Percentiles rank a stretch among this genome's conserved stretches.
phyloP scores from a whole-genome alignment of 2,113 vertebrate species.

The Malurus alboscapulatus region DNA sequence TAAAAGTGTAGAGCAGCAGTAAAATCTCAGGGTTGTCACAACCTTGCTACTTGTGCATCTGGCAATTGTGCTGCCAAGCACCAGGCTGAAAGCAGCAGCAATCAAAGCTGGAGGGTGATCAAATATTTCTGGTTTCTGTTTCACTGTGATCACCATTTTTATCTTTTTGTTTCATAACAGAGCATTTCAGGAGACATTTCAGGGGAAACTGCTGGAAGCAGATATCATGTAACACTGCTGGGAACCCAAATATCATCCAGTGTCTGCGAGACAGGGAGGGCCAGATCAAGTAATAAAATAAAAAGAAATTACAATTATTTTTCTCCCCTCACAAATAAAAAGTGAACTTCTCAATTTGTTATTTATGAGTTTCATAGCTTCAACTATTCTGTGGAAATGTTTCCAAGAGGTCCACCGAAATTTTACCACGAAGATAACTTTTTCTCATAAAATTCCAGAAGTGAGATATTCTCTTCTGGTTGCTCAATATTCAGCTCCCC shows the following conservation, averaged over 20 bases:
- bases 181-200: background rate
- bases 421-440: conserved; percentile 2
- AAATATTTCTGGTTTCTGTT: background rate
- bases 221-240: background rate
- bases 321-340: background rate
- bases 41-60: background rate
- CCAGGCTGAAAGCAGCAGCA: background rate
- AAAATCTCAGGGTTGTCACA: background rate
- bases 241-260: background rate
- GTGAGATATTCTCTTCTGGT: background rate
- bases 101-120: background rate
- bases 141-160: background rate
- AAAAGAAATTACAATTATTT: background rate
- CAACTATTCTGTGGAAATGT: background rate
- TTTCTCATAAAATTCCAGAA: conserved; percentile 3
- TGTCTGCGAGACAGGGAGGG: background rate
- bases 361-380: background rate
- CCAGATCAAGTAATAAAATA: background rate
- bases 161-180: background rate
- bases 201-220: background rate
- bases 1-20: background rate
- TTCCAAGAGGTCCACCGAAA: background rate
- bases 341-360: background rate
- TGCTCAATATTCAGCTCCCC: background rate
- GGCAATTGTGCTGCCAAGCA: background rate